A percentile compares a stretch with the other conserved stretches of the same genome.
Evolutionary conservation across 1,140 invertebrate species (phyloP).

Genomic region (Doryteuthis pealeii): DNA sequence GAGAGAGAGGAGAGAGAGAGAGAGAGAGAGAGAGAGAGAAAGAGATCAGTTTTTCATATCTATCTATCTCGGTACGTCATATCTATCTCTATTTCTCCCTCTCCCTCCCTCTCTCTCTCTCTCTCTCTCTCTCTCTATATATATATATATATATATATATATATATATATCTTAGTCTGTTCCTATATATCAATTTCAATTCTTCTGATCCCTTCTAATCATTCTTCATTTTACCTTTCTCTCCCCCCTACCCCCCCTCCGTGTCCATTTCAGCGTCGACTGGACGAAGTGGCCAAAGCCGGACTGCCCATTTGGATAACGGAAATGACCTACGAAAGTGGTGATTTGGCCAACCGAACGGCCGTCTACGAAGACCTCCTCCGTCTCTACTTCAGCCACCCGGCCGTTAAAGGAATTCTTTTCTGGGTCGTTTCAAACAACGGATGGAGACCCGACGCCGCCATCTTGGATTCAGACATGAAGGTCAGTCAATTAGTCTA

Average conservation of each 20-base stretch:
- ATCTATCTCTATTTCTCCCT: too few species aligned
- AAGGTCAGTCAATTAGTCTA: too few species aligned
- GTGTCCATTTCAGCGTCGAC: conserved; percentile 28
- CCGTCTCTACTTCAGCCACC: conserved; percentile 38
- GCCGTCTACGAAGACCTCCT: conserved; percentile 25
- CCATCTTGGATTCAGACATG: conserved; percentile 18
- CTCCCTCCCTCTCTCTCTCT: too few species aligned
- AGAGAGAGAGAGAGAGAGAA: too few species aligned
- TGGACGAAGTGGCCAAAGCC: conserved; percentile 39
- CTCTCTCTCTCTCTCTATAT: too few species aligned
- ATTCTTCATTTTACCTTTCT: neutral
- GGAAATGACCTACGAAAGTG: conserved; percentile 33
- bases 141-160: too few species aligned
- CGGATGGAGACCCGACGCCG: conserved; percentile 8
- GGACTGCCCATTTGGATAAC: conserved; percentile 52
- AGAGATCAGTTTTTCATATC: too few species aligned
- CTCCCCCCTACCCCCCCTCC: neutral
- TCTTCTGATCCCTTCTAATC: too few species aligned
- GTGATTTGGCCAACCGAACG: conserved; percentile 20
- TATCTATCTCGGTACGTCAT: too few species aligned
- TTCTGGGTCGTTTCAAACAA: conserved; percentile 45
- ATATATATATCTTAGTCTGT: too few species aligned
- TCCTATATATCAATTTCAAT: too few species aligned
- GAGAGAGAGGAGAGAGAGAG: too few species aligned
- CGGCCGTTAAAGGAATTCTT: conserved; percentile 37